Base-by-base conservation (phyloP, 2,888 invertebrate species). In the Seira ritae region DNA sequence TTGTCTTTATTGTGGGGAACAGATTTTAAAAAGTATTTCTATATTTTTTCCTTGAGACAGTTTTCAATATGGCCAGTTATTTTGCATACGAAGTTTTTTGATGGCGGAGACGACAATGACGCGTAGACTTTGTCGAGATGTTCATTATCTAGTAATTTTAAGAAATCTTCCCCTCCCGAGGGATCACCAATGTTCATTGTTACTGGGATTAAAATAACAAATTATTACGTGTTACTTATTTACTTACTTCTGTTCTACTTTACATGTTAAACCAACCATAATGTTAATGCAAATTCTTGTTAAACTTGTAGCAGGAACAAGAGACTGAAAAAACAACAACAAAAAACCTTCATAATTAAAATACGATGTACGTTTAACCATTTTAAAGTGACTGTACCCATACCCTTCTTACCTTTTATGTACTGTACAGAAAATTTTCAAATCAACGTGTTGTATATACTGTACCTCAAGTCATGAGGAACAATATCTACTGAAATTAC, bases 361-460 rank as follows among this genome's bases (percentile, higher is more conserved):
- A 76, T 76, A 81, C 81, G 81, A 81, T 76, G 66, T 81, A 81
- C 81, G 76, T 81, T 81, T 76, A 81, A 81, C 81, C 70, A 70
- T 70, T 80, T 81, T 12, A 65, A 80, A 80, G 55, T 74, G 80
- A 80, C 80, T 74, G 67, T 80, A 66, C 66, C 70, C 68, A 50
- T 80, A 80, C 67, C 73, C 42, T 42, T 42, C 42, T 42, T 42
- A 42, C 42, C 42, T 42, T 42, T 8, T 42, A n/a, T n/a, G 12
- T 42, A 42, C 42, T 42, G 42, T 42, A 42, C 42, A 42, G 6
- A 42, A 42, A n/a, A n/a, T n/a, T n/a, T n/a, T n/a, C n/a, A n/a
- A n/a, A n/a, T n/a, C n/a, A n/a, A n/a, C n/a, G n/a, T n/a, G n/a
- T n/a, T n/a, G n/a, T n/a, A n/a, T n/a, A n/a, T n/a, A n/a, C n/a